Base-by-base conservation (phyloP, 1,140 invertebrate genomes). In the Centruroides vittatus region DNA sequence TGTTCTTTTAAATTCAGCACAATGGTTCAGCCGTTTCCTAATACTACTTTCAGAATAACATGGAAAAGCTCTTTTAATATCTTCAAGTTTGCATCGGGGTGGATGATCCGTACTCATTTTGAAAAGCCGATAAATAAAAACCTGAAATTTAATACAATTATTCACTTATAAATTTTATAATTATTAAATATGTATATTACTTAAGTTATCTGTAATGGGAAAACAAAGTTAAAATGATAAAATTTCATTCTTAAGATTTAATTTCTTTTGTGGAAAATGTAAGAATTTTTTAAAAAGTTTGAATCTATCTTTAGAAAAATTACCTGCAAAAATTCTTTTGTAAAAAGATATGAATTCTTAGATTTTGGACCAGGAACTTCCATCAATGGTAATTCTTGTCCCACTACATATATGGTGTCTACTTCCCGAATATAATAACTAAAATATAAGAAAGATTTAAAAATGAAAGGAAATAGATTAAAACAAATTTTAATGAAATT, bases 301-400 rank as follows among this genome's bases (percentile, higher is more conserved):
- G 23, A 23, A 23, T 23, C 0, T 23, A 47, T 62, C 66, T 71
- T 86, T 86, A 23, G 23, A 23, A 23, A 23, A 23, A 23, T 41
- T 41, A 41, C 41, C 80, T 97, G 90, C 48, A 98, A 77, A 72
- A 98, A 99, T 72, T 99, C 95, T 67, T 93, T 77, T 0, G 95
- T 86, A 73, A 99, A 99, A 73, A 95, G 95, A 71, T 96, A 97
- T 0, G 94, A 93, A 64, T 91, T 78, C 73, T 99, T 99, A 0
- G 95, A 98, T 76, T 98, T 99, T 0, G 96, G 96, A 35, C 92
- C 91, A 1, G 95, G 95, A 4, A 99, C 96, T 82, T 99, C 96
- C 70, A 90, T 94, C 2, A 98, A 73, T 0, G 96, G 95, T 76
- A 93, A 96, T 69, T 95, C 81, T 75, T 99, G 96, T 0, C 95